Percentiles rank a stretch among this genome's conserved stretches.
Evolutionary conservation across 1,140 invertebrate species (phyloP).

Genomic region (Helicoverpa armigera): DNA sequence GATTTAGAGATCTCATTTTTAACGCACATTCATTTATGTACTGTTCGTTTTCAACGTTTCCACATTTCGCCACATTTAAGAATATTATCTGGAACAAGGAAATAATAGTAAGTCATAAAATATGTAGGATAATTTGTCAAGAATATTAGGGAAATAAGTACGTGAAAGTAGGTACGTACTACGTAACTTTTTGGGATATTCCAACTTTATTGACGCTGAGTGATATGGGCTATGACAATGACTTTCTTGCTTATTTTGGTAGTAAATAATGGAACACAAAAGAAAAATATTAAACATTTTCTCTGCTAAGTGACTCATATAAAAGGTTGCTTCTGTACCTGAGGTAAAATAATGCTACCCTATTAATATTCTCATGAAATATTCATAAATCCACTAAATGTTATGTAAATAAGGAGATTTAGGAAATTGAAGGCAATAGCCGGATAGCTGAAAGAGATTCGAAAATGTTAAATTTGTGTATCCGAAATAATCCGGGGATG

Average conservation of each 20-base stretch:
- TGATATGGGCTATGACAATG: constrained; percentile 12
- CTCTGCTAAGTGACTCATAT: background rate
- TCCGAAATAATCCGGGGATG: constrained; percentile 27
- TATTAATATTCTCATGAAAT: constrained; percentile 65
- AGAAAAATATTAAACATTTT: constrained; percentile 2
- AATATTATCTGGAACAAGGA: constrained; percentile 50
- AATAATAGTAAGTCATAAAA: background rate
- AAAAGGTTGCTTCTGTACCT: background rate
- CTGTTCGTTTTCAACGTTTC: constrained; percentile 51
- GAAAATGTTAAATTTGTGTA: constrained; percentile 51
- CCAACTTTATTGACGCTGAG: background rate
- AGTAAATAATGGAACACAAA: constrained; percentile 1
- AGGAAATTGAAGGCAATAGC: constrained; percentile 58
- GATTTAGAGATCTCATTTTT: constrained; percentile 74
- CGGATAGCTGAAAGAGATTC: constrained; percentile 47
- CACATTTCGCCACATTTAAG: background rate
- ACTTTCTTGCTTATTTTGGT: background rate
- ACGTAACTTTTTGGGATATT: constrained; percentile 8
- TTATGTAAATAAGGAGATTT: constrained; percentile 74
- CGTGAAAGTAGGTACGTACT: background rate
- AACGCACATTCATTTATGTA: constrained; percentile 37
- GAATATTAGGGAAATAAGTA: background rate
- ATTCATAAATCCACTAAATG: constrained; percentile 68
- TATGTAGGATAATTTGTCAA: constrained; percentile 7
- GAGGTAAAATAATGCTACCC: constrained; percentile 33